Evolutionary conservation across 2,888 invertebrate genomes (phyloP).

Genomic region (Apantesis nais): DNA sequence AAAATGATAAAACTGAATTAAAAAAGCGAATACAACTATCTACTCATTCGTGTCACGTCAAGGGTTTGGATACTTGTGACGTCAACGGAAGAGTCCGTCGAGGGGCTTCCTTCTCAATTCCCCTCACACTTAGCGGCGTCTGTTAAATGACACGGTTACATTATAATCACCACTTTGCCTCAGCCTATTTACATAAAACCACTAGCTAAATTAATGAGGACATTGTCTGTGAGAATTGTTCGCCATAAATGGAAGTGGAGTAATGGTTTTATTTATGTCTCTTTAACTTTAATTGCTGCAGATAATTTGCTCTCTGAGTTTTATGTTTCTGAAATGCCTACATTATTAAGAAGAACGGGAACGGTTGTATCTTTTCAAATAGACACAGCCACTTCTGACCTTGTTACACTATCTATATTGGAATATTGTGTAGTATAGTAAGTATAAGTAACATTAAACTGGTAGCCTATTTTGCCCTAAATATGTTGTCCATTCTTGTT

Average conservation of each 20-base stretch:
- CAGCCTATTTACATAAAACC: conserved; percentile 39
- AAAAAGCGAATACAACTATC: conserved; percentile 31
- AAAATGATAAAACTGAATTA: conserved; percentile 17
- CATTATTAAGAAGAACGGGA: not conserved
- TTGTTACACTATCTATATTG: not conserved
- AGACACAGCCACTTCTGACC: not conserved
- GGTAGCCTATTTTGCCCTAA: not conserved
- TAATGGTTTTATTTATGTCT: conserved; percentile 10
- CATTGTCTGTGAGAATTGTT: conserved; percentile 38
- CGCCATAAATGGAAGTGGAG: conserved; percentile 2
- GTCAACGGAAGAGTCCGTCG: conserved; percentile 63
- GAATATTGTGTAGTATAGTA: too few species aligned
- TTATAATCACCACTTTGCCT: conserved; percentile 45
- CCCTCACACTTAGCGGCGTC: conserved; percentile 33
- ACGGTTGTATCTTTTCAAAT: not conserved
- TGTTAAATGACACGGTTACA: conserved; percentile 43
- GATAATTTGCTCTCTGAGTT: conserved; percentile 3
- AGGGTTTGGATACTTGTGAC: conserved; percentile 49
- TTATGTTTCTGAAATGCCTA: not conserved
- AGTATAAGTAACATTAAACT: not conserved
- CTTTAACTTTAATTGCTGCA: conserved; percentile 12
- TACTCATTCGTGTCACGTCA: conserved; percentile 22
- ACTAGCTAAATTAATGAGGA: conserved; percentile 30
- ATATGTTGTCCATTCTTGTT: too few species aligned
- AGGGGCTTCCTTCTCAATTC: conserved; percentile 73